Conservation (phyloP, 2,888 invertebrate species). For the Anodontia alba region DNA sequence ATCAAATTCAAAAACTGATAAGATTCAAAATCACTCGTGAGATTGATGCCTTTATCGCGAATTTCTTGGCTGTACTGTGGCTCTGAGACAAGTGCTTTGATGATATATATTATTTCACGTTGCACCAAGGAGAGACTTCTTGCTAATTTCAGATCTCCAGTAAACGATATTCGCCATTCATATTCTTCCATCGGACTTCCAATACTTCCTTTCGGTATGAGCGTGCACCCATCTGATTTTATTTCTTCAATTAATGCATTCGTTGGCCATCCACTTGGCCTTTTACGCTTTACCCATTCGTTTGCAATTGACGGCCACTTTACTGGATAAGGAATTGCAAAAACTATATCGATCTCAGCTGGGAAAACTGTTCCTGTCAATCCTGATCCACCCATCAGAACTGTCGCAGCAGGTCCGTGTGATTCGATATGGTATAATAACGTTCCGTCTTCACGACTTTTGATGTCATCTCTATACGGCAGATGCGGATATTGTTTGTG, state of each 20-base stretch:
- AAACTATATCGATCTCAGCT: slow-evolving; percentile 35
- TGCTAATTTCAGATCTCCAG: slow-evolving; percentile 39
- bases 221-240: slow-evolving; percentile 24
- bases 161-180: slow-evolving; percentile 49
- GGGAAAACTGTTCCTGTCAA: neutral
- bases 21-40: slow-evolving; percentile 30
- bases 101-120: slow-evolving; percentile 35
- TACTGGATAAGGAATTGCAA: slow-evolving; percentile 41
- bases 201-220: slow-evolving; percentile 34
- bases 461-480: neutral
- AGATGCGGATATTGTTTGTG: neutral
- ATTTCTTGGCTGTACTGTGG: slow-evolving; percentile 22
- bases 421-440: slow-evolving; percentile 3
- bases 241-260: slow-evolving; percentile 25
- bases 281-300: slow-evolving; percentile 23
- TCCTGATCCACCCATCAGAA: neutral
- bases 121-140: slow-evolving; percentile 30
- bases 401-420: slow-evolving; percentile 41
- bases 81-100: slow-evolving; percentile 40
- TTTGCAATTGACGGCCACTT: slow-evolving; percentile 28
- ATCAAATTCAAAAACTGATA: slow-evolving; percentile 37
- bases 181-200: slow-evolving; percentile 43
- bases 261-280: slow-evolving; percentile 34
- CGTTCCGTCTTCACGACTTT: neutral
- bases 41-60: slow-evolving; percentile 2